Evolutionary conservation across 2,113 vertebrate genomes (phyloP).

Genomic region (Xiphophorus hellerii): DNA sequence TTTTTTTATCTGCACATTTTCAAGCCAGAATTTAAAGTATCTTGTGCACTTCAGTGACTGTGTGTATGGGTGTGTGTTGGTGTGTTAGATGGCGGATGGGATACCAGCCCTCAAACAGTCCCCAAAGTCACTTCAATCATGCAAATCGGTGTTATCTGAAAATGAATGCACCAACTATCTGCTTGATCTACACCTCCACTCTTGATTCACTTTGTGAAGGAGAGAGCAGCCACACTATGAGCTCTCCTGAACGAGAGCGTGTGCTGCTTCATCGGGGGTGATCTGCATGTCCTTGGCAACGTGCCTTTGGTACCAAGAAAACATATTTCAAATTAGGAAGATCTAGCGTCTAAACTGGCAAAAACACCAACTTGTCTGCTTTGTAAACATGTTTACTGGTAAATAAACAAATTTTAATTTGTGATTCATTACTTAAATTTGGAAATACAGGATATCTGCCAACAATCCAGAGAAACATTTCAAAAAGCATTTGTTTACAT

Average conservation of each 20-base stretch:
- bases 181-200: constrained; percentile 17
- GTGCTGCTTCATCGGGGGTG: not conserved
- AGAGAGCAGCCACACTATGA: not conserved
- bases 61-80: not conserved
- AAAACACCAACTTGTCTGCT: too few relatives aligned
- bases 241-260: constrained; percentile 9
- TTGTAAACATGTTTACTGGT: too few relatives aligned
- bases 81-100: not conserved
- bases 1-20: not conserved
- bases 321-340: too few relatives aligned
- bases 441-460: too few relatives aligned
- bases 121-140: constrained; percentile 53
- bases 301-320: too few relatives aligned
- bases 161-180: constrained; percentile 12
- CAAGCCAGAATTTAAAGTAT: not conserved
- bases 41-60: too few relatives aligned
- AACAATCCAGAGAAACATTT: too few relatives aligned
- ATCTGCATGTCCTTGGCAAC: not conserved
- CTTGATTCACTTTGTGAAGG: constrained; percentile 31
- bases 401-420: too few relatives aligned
- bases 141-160: constrained; percentile 29
- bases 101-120: not conserved
- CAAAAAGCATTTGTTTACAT: too few relatives aligned
- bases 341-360: too few relatives aligned
- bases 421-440: too few relatives aligned